A percentile compares a stretch with the other conserved stretches of the same genome.
Conservation (phyloP, 1,140 invertebrate species). For the Musca vetustissima region DNA sequence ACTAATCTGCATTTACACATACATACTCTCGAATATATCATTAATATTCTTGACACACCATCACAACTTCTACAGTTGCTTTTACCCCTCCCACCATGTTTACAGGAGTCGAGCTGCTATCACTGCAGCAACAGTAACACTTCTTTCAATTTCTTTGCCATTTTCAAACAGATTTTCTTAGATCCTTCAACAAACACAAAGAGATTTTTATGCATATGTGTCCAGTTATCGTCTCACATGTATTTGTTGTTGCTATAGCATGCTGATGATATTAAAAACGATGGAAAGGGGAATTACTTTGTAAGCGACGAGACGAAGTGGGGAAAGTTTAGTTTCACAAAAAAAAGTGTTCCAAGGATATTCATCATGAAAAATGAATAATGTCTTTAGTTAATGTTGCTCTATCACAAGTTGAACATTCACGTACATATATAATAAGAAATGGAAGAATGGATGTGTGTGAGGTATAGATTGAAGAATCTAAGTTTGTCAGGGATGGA, state of each 20-base stretch:
- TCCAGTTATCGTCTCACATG: conserved; percentile 1
- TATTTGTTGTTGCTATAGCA: not conserved
- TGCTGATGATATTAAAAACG: not conserved
- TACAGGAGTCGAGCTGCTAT: not conserved
- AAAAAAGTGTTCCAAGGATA: conserved; percentile 1
- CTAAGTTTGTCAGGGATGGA: too few species aligned
- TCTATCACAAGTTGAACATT: not conserved
- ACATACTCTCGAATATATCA: not conserved
- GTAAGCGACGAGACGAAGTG: not conserved
- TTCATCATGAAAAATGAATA: conserved; percentile 22
- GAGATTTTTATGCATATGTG: not conserved
- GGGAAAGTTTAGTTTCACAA: not conserved
- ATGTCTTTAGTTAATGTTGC: conserved; percentile 16
- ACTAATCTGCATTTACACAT: too few species aligned
- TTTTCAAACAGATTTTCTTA: conserved; percentile 11
- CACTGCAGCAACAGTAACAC: not conserved
- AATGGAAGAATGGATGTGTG: too few species aligned
- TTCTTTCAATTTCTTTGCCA: not conserved
- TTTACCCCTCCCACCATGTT: not conserved
- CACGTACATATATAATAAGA: too few species aligned
- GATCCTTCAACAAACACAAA: conserved; percentile 7
- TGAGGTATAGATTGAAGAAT: too few species aligned
- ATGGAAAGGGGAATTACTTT: not conserved
- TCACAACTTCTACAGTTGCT: conserved; percentile 9
- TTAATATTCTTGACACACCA: conserved; percentile 18